These are phyloP conservation scores for Elachura formosa DNA, from an alignment of 2,113 vertebrate genomes.

Conservation along the genomic window DNA sequence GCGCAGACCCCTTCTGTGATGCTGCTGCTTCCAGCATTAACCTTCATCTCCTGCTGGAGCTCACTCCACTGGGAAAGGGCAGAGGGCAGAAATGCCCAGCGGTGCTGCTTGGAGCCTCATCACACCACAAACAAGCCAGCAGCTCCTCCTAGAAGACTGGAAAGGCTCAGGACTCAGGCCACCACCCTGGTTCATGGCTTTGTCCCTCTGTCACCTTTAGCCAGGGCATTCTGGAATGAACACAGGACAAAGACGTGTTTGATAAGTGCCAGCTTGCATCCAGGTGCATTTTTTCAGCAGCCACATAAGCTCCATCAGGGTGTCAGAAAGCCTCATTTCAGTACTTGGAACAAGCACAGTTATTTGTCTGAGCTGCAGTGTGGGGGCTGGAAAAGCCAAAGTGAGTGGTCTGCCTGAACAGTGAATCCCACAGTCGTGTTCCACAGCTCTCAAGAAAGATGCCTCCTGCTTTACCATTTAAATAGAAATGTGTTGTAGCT, in stretches of 20 bases:
- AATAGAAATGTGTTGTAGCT: background rate
- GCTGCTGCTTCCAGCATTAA: background rate
- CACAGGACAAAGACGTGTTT: background rate
- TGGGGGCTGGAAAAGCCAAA: conserved; percentile 9
- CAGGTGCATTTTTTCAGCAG: background rate
- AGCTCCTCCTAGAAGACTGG: background rate
- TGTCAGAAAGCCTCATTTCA: background rate
- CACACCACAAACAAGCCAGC: background rate
- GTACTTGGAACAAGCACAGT: background rate
- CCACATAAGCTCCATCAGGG: background rate
- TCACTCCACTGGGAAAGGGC: background rate
- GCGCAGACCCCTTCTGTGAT: fast-evolving
- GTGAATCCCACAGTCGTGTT: conserved; percentile 7
- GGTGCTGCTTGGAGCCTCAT: background rate
- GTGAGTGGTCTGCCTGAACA: conserved; percentile 3
- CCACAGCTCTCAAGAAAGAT: conserved; percentile 23
- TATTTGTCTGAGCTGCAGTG: background rate
- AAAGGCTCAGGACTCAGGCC: background rate
- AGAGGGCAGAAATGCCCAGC: background rate
- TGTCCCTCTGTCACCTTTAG: background rate
- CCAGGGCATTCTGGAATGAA: background rate
- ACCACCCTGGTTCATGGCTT: background rate
- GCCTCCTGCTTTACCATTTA: conserved; percentile 27
- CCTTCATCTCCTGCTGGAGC: background rate
- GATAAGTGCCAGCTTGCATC: background rate